Conservation (phyloP, 2,113 vertebrate genomes). For the Euleptes europaea region DNA sequence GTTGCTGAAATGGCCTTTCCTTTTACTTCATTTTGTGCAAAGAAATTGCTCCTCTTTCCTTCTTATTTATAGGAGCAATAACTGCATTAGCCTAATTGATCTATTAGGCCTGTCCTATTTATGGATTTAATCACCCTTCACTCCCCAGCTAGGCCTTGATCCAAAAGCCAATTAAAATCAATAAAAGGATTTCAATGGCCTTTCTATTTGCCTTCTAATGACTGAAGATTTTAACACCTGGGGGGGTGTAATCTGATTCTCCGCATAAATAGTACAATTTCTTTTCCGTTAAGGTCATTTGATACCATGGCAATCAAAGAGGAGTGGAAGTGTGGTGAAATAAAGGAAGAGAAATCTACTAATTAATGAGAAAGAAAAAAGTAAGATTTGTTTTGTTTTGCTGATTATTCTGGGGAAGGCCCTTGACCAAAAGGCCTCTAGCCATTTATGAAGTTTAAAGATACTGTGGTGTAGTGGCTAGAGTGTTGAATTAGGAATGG, state of each 20-base stretch:
- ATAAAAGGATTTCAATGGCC: conserved; percentile 16
- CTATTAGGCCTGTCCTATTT: conserved; percentile 27
- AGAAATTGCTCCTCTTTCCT: neutral
- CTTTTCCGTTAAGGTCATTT: neutral
- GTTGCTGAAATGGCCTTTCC: neutral
- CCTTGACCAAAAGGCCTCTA: neutral
- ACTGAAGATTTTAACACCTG: neutral
- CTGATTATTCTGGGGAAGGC: neutral
- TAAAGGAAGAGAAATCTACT: neutral
- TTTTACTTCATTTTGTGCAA: neutral
- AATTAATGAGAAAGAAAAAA: no score
- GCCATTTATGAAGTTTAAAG: neutral
- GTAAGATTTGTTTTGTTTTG: no score
- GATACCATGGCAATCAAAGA: neutral
- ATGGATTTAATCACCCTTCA: conserved; percentile 33
- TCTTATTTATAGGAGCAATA: neutral
- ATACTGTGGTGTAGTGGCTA: no score
- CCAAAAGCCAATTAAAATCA: conserved; percentile 30
- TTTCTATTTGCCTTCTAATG: neutral
- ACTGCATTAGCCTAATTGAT: conserved; percentile 26
- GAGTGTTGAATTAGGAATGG: no score
- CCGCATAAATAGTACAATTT: neutral
- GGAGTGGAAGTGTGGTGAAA: neutral
- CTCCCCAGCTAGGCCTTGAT: neutral
- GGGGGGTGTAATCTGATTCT: neutral